Percentiles rank a stretch among this genome's conserved stretches.
Evolutionary conservation across 2,888 invertebrate genomes (phyloP).

Genomic region (Dolichopus griseipennis): DNA sequence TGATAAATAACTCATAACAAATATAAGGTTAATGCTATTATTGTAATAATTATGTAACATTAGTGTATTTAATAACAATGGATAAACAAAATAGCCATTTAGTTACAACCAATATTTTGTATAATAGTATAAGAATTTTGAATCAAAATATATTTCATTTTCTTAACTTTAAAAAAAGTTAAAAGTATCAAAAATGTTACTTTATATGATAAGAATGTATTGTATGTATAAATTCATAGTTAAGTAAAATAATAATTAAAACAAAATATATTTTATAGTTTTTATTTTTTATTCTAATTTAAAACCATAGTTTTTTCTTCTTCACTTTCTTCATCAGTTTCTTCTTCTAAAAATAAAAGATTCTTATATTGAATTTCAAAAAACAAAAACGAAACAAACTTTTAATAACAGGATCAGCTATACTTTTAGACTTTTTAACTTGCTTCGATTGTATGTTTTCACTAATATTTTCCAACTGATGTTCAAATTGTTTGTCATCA

Average conservation of each 20-base stretch:
- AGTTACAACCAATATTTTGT: too few relatives aligned
- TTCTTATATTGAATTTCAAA: neutral
- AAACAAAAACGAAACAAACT: neutral
- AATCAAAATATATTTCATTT: neutral
- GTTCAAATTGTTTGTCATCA: neutral
- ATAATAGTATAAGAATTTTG: neutral
- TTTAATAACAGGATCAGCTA: neutral
- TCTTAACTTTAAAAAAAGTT: neutral
- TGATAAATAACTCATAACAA: neutral
- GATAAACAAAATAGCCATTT: too few relatives aligned
- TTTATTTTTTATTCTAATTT: slow-evolving; percentile 12
- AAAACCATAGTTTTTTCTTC: slow-evolving; percentile 29
- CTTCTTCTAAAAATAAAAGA: slow-evolving; percentile 18
- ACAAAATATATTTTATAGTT: slow-evolving; percentile 13
- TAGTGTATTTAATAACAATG: too few relatives aligned
- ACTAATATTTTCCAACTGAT: slow-evolving; percentile 11
- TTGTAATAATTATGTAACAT: too few relatives aligned
- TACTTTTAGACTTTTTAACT: slow-evolving; percentile 14
- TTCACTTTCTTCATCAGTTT: slow-evolving; percentile 28
- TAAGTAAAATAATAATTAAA: slow-evolving; percentile 12
- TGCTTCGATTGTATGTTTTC: slow-evolving; percentile 2
- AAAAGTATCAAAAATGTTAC: neutral
- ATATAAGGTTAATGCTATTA: neutral
- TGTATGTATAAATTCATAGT: neutral
- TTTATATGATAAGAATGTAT: neutral